Conservation (phyloP, 2,113 vertebrate genomes). For the Campylorhamphus procurvoides region DNA sequence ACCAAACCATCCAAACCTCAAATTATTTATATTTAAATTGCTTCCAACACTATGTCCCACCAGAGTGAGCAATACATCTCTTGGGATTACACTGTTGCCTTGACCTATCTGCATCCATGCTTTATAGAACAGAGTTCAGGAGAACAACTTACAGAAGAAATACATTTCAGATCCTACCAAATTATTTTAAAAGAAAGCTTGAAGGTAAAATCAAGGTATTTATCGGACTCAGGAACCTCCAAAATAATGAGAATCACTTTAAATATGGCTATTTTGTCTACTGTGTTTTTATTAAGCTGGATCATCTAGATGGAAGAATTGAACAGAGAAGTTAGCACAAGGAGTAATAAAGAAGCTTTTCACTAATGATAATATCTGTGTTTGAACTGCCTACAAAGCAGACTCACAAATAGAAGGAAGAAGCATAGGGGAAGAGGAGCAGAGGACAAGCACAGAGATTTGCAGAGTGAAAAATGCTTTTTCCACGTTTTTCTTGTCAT, state of each 20-base stretch:
- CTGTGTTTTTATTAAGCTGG: not conserved
- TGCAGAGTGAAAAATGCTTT: not conserved
- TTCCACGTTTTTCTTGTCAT: not conserved
- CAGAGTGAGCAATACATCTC: not conserved
- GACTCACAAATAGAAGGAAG: not conserved
- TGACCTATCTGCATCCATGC: not conserved
- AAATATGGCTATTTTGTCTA: not conserved
- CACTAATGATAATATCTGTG: not conserved
- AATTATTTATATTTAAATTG: not conserved
- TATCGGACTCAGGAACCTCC: not conserved
- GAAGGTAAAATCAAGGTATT: not conserved
- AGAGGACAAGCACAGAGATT: not conserved
- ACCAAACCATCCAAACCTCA: not conserved
- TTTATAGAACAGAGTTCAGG: not conserved
- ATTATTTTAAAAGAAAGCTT: not conserved
- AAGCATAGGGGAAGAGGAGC: not conserved
- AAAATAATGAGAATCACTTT: conserved; percentile 1
- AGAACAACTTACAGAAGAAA: not conserved
- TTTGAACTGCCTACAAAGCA: not conserved
- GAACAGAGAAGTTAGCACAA: not conserved
- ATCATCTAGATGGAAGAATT: not conserved
- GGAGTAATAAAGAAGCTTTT: not conserved
- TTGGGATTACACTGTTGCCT: not conserved
- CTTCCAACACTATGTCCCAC: not conserved
- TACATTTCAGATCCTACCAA: not conserved